These are phyloP conservation scores for Agrilus planipennis DNA, from an alignment of 1,140 invertebrate species.

Conservation along the genomic window DNA sequence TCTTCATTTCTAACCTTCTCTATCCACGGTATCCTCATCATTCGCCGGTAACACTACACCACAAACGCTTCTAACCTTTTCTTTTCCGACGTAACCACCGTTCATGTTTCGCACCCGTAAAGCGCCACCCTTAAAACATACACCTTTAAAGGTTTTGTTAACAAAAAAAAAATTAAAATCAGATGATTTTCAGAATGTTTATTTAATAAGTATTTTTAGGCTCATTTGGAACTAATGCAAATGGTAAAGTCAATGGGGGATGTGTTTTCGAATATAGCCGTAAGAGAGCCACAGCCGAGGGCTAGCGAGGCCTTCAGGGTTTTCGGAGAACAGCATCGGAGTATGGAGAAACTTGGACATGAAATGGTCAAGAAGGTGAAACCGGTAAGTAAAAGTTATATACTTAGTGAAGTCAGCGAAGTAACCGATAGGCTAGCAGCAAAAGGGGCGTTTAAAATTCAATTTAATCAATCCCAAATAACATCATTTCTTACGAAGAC, in stretches of 20 bases:
- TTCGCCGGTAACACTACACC: too few relatives aligned
- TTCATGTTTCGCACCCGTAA: too few relatives aligned
- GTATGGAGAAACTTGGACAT: conserved; percentile 85
- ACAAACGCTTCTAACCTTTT: too few relatives aligned
- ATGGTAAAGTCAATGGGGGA: conserved; percentile 82
- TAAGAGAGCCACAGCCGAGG: conserved; percentile 85
- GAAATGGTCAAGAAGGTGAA: conserved; percentile 84
- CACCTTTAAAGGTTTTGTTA: too few relatives aligned
- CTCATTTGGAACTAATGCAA: conserved; percentile 49
- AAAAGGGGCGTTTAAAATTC: neutral
- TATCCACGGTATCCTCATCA: too few relatives aligned
- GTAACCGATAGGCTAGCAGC: neutral
- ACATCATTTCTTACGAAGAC: neutral
- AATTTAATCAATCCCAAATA: neutral
- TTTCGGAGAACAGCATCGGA: conserved; percentile 90
- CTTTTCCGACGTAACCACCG: too few relatives aligned
- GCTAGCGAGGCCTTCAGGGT: conserved; percentile 91
- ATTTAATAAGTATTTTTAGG: too few relatives aligned
- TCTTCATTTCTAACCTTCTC: too few relatives aligned
- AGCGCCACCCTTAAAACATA: too few relatives aligned
- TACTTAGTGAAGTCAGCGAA: neutral
- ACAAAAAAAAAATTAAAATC: too few relatives aligned
- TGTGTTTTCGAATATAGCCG: conserved; percentile 86
- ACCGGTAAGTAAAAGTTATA: conserved; percentile 69
- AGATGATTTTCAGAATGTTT: too few relatives aligned